These are phyloP conservation scores for Rhingia rostrata DNA, from an alignment of 2,888 invertebrate species.

Conservation along the genomic window DNA sequence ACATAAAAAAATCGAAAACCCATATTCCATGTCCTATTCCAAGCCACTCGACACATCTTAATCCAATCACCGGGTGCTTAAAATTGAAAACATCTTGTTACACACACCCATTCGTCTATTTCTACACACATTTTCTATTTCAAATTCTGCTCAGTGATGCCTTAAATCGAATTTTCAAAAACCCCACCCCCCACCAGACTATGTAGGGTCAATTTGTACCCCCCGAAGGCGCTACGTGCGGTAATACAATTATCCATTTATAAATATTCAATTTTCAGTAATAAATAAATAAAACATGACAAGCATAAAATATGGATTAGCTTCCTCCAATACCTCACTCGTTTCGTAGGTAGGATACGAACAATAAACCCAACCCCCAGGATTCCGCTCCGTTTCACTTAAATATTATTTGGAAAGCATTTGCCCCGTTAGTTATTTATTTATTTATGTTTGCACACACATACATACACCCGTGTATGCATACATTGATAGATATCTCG, in stretches of 20 bases:
- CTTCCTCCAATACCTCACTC: constrained; percentile 26
- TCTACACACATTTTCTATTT: not conserved
- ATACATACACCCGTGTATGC: constrained; percentile 15
- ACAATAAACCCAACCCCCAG: not conserved
- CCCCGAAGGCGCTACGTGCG: constrained; percentile 13
- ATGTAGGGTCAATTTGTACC: not conserved
- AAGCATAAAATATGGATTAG: constrained; percentile 57
- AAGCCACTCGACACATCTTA: too few species aligned
- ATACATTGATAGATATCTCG: not conserved
- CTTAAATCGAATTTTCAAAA: constrained; percentile 12
- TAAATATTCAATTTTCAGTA: constrained; percentile 51
- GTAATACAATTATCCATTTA: constrained; percentile 41
- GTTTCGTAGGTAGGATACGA: not conserved
- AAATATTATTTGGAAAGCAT: constrained; percentile 63
- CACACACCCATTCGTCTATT: too few species aligned
- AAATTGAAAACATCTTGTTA: too few species aligned
- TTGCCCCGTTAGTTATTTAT: constrained; percentile 54
- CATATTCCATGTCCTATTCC: too few species aligned
- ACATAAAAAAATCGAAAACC: too few species aligned
- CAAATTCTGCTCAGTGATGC: not conserved
- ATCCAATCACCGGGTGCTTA: too few species aligned
- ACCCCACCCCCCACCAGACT: not conserved
- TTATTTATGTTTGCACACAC: constrained; percentile 54
- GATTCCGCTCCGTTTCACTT: constrained; percentile 5
- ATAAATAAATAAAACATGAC: constrained; percentile 64